These are phyloP conservation scores for Hemichromis elongatus DNA, from an alignment of 2,113 vertebrate species.

Conservation along the genomic window DNA sequence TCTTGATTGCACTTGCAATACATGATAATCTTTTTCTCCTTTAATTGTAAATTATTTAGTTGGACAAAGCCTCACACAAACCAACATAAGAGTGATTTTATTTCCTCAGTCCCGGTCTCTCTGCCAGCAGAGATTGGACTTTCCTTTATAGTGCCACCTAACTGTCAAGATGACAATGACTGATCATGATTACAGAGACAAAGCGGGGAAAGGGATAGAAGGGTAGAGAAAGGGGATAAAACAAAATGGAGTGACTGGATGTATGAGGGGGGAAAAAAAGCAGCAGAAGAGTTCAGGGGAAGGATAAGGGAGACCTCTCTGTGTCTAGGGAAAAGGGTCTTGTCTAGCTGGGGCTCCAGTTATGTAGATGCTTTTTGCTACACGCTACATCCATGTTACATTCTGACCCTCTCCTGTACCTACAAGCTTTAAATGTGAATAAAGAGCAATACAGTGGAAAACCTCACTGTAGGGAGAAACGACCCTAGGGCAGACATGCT, in stretches of 20 bases:
- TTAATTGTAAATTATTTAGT: neutral
- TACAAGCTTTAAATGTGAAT: neutral
- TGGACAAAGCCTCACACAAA: neutral
- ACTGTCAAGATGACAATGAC: conserved; percentile 16
- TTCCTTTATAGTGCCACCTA: neutral
- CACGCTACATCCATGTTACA: neutral
- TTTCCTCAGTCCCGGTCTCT: neutral
- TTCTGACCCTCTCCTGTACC: neutral
- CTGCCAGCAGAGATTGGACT: neutral
- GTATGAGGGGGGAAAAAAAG: neutral
- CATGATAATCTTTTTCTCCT: neutral
- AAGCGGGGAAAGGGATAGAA: neutral
- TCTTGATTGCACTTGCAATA: neutral
- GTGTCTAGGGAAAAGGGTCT: neutral
- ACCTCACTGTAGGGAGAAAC: neutral
- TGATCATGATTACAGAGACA: neutral
- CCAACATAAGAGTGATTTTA: neutral
- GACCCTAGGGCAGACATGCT: neutral
- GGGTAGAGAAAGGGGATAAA: neutral
- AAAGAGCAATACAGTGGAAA: neutral
- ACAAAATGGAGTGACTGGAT: neutral
- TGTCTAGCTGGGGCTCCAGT: neutral
- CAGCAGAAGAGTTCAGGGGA: neutral
- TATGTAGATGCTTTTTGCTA: neutral
- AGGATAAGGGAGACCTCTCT: neutral